phyloP scores from a whole-genome alignment of 2,113 vertebrate genomes.

The Entomyzon cyanotis region DNA sequence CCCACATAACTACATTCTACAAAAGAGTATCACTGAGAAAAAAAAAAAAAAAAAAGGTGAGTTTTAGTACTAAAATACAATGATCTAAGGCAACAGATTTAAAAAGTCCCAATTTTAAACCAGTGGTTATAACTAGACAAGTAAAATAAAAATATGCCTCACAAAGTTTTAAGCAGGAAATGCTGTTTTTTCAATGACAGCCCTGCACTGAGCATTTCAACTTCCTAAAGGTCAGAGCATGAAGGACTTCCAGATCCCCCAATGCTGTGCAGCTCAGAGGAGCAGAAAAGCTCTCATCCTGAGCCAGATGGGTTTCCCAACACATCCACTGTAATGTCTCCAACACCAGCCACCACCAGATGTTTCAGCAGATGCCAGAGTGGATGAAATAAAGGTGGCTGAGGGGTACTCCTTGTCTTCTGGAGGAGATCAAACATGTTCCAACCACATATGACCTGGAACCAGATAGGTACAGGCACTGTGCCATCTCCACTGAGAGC shows the following conservation, averaged over 20 bases:
- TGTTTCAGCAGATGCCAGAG: slow-evolving; percentile 14
- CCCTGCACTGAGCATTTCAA: neutral
- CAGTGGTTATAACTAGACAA: neutral
- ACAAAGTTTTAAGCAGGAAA: slow-evolving; percentile 11
- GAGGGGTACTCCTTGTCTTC: neutral
- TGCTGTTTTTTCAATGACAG: neutral
- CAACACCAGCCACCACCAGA: neutral
- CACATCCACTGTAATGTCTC: neutral
- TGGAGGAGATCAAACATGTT: neutral
- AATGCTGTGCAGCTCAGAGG: neutral
- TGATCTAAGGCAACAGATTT: neutral
- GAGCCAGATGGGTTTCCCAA: neutral
- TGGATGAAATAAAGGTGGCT: neutral
- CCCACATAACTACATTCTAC: neutral
- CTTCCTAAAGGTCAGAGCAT: neutral
- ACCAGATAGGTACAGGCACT: neutral
- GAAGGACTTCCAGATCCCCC: slow-evolving; percentile 43
- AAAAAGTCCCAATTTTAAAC: neutral
- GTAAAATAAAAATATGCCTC: neutral
- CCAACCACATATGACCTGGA: neutral
- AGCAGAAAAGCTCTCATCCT: slow-evolving; percentile 18
- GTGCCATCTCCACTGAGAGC: neutral
- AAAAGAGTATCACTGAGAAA: neutral
- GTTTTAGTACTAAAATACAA: neutral
- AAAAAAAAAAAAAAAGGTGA: neutral